Conservation (phyloP, 2,888 invertebrate genomes). For the Tineola bisselliella region DNA sequence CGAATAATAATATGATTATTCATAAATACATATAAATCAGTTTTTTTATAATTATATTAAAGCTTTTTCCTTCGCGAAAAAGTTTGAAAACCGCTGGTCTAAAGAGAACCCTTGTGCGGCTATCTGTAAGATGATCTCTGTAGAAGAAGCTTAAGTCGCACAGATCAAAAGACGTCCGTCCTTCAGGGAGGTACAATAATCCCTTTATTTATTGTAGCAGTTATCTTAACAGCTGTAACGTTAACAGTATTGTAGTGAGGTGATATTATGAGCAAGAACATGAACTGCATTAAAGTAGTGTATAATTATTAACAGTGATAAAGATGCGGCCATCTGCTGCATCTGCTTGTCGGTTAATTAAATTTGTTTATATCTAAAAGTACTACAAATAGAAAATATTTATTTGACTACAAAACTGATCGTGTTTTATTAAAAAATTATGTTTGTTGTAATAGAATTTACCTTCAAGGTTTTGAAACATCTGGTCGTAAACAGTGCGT, state of each 20-base stretch:
- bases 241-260: not conserved
- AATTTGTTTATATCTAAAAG: not conserved
- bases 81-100: too few relatives aligned
- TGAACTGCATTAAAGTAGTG: not conserved
- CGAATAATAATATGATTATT: too few relatives aligned
- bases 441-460: not conserved
- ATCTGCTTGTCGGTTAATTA: not conserved
- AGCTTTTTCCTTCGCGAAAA: too few relatives aligned
- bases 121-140: conserved; percentile 8
- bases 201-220: conserved; percentile 21
- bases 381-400: not conserved
- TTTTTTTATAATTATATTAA: too few relatives aligned
- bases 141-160: not conserved
- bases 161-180: conserved; percentile 37
- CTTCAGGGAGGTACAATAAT: conserved; percentile 26
- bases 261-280: not conserved
- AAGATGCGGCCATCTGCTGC: not conserved
- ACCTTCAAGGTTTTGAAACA: not conserved
- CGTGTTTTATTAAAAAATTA: not conserved
- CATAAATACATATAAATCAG: too few relatives aligned
- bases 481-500: not conserved
- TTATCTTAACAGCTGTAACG: conserved; percentile 19
- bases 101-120: not conserved
- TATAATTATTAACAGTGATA: not conserved
- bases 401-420: not conserved